phyloP scores from a whole-genome alignment of 2,888 invertebrate genomes.

The Siphlonurus alternatus region DNA sequence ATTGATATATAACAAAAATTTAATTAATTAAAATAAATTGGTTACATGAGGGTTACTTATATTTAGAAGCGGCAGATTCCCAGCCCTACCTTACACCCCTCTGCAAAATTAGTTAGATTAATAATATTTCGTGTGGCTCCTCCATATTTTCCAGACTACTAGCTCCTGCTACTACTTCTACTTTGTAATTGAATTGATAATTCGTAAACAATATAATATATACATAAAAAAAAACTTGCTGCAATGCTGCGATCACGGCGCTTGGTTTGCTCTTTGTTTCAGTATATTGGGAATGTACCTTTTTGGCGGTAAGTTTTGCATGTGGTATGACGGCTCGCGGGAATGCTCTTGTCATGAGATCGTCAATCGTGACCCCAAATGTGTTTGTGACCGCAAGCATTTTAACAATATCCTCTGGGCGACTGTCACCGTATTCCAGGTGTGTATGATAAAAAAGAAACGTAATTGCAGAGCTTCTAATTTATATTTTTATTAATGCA shows the following conservation, averaged over 20 bases:
- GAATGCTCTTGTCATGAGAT: conserved; percentile 90
- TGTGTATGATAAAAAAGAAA: conserved; percentile 33
- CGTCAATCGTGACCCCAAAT: conserved; percentile 71
- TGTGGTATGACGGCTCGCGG: conserved; percentile 72
- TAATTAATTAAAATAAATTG: too few species aligned
- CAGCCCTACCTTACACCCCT: too few species aligned
- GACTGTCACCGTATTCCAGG: conserved; percentile 94
- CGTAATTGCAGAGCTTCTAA: conserved; percentile 27
- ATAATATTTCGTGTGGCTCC: too few species aligned
- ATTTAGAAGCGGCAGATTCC: too few species aligned
- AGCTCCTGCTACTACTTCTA: too few species aligned
- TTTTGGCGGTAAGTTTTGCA: conserved; percentile 99
- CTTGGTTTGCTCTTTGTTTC: conserved; percentile 29
- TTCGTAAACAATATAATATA: too few species aligned
- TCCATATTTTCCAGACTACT: too few species aligned
- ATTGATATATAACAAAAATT: too few species aligned
- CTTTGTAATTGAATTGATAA: too few species aligned
- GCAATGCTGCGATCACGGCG: conserved; percentile 4
- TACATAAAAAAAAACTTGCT: too few species aligned
- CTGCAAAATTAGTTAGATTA: too few species aligned
- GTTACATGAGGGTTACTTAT: too few species aligned
- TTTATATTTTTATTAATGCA: conserved; percentile 26
- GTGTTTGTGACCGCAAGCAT: conserved; percentile 95
- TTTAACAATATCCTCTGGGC: conserved; percentile 98
- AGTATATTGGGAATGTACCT: conserved; percentile 99